Evolutionary conservation across 1,140 invertebrate genomes (phyloP).

Genomic region (Galendromus occidentalis): DNA sequence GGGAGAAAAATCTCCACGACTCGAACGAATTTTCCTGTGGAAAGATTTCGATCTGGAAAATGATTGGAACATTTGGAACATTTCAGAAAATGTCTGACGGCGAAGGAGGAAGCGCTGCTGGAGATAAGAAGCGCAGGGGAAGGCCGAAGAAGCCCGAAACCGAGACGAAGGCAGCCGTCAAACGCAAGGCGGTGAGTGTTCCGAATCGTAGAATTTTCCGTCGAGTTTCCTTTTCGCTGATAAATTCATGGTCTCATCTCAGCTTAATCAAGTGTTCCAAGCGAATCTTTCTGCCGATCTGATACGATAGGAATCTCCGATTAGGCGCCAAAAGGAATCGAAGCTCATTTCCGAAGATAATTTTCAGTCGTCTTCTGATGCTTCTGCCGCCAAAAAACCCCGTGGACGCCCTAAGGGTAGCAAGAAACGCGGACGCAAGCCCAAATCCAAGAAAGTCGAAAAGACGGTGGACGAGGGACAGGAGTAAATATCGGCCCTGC

Average conservation of each 20-base stretch:
- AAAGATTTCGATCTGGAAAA: neutral
- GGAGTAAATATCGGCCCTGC: neutral
- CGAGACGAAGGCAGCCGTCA: neutral
- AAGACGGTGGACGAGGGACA: neutral
- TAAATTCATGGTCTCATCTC: neutral
- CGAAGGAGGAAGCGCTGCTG: neutral
- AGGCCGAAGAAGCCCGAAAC: conserved; percentile 3
- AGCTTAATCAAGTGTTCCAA: neutral
- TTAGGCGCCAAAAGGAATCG: too few relatives aligned
- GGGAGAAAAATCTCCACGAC: too few relatives aligned
- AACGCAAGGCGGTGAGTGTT: conserved; percentile 8
- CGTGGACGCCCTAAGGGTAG: conserved; percentile 2
- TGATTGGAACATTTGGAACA: neutral
- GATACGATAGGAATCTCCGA: too few relatives aligned
- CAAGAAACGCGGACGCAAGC: conserved; percentile 7
- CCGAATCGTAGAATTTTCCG: too few relatives aligned
- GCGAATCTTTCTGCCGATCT: neutral
- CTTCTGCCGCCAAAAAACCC: neutral
- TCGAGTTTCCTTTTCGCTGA: too few relatives aligned
- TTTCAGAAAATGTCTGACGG: conserved; percentile 6
- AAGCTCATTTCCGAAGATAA: too few relatives aligned
- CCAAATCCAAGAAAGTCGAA: neutral
- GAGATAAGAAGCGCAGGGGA: conserved; percentile 7
- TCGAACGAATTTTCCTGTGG: too few relatives aligned
- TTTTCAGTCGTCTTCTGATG: neutral